These are phyloP conservation scores for Champsocephalus gunnari DNA, from an alignment of 2,797 vertebrate species.

Conservation along the genomic window DNA sequence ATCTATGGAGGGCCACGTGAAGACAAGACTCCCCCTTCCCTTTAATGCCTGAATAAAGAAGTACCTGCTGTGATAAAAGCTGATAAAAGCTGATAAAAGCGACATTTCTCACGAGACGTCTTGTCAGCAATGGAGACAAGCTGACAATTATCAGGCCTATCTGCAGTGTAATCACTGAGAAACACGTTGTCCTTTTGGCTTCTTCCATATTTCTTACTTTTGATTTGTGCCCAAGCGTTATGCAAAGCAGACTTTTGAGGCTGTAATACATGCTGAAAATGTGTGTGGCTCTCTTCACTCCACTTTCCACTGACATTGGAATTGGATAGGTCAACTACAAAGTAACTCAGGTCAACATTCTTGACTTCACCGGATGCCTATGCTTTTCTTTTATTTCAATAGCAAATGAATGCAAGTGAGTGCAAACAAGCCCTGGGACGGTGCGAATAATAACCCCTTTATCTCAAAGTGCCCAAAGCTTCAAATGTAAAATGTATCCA, in stretches of 20 bases:
- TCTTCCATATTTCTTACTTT: constrained; percentile 35
- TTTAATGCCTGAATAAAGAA: constrained; percentile 47
- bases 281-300: neutral
- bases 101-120: constrained; percentile 17
- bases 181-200: constrained; percentile 27
- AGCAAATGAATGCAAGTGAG: constrained; percentile 11
- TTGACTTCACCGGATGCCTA: neutral
- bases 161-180: constrained; percentile 42
- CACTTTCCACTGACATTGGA: constrained; percentile 1
- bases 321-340: neutral
- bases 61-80: constrained; percentile 43
- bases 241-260: neutral
- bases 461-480: constrained; percentile 39
- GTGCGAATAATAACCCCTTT: constrained; percentile 8
- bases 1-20: constrained; percentile 42
- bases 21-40: constrained; percentile 34
- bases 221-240: neutral
- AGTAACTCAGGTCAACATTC: constrained; percentile 5
- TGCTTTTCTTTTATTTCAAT: neutral
- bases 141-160: constrained; percentile 51
- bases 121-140: constrained; percentile 34
- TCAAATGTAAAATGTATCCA: constrained; percentile 41
- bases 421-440: constrained; percentile 34
- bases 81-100: constrained; percentile 44
- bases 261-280: neutral